Percentiles rank a stretch among this genome's conserved stretches.
Conservation (phyloP, 2,888 invertebrate species). For the Phalera bucephala region DNA sequence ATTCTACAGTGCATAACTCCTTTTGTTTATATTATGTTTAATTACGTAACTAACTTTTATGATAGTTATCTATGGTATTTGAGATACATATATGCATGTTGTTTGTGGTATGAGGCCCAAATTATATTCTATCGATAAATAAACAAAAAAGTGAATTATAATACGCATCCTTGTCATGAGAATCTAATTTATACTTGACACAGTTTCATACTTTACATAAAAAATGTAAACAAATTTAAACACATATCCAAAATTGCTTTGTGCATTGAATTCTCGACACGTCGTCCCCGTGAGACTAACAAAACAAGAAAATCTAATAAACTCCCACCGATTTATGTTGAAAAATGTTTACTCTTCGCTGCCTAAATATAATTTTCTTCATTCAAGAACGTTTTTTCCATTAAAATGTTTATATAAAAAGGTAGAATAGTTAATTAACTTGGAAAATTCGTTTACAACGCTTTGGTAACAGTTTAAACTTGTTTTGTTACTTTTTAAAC, state of each 20-base stretch:
- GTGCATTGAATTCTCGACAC: slow-evolving; percentile 10
- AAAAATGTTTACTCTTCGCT: slow-evolving; percentile 15
- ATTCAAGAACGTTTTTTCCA: background rate
- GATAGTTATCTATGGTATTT: no score
- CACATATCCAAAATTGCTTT: slow-evolving; percentile 17
- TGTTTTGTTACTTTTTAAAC: slow-evolving; percentile 19
- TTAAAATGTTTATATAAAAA: slow-evolving; percentile 11
- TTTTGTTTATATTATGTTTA: no score
- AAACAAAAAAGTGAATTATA: background rate
- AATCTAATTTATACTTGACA: slow-evolving; percentile 16
- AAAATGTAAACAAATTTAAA: no score
- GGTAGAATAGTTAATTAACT: slow-evolving; percentile 16
- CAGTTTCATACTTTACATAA: no score
- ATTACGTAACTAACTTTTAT: no score
- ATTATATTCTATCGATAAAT: slow-evolving; percentile 5
- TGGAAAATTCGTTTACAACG: slow-evolving; percentile 16
- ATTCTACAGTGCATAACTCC: no score
- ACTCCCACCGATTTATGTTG: slow-evolving; percentile 8
- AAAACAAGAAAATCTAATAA: slow-evolving; percentile 17
- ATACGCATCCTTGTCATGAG: slow-evolving; percentile 4
- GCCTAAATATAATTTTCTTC: background rate
- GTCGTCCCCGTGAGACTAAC: slow-evolving; percentile 13
- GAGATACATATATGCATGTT: no score
- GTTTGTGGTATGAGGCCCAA: no score
- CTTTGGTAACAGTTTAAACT: slow-evolving; percentile 15